These are phyloP conservation scores for Cheilosia urbana DNA, from an alignment of 2,888 invertebrate genomes.

Conservation along the genomic window DNA sequence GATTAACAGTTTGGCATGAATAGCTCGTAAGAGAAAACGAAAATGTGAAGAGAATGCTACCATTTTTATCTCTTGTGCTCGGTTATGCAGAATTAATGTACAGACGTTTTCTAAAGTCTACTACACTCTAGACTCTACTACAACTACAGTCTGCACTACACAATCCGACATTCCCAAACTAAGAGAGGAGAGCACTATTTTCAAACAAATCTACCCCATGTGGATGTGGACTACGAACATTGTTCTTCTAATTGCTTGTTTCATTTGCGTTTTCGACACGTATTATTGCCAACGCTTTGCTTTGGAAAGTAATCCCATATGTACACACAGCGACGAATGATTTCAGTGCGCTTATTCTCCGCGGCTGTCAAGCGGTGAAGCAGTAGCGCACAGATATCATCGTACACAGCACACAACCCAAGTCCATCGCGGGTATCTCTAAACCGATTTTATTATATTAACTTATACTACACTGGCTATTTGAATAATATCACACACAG, in stretches of 20 bases:
- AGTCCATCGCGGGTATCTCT: conserved; percentile 44
- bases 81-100: not conserved
- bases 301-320: conserved; percentile 5
- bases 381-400: conserved; percentile 52
- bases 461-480: conserved; percentile 50
- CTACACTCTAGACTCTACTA: too few relatives aligned
- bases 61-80: not conserved
- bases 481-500: conserved; percentile 41
- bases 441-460: conserved; percentile 67
- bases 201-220: conserved; percentile 50
- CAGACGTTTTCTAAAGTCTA: too few relatives aligned
- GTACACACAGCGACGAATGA: conserved; percentile 18
- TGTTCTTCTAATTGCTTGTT: conserved; percentile 10
- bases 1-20: conserved; percentile 12
- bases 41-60: not conserved
- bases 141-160: too few relatives aligned
- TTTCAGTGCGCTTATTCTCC: conserved; percentile 23
- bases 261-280: conserved; percentile 11
- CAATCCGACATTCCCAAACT: conserved; percentile 3
- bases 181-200: conserved; percentile 31
- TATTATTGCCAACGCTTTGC: conserved; percentile 39
- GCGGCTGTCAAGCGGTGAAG: conserved; percentile 12
- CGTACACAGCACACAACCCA: conserved; percentile 36
- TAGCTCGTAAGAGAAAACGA: not conserved
- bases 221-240: conserved; percentile 16